Evolutionary conservation across 2,797 vertebrate genomes (phyloP).

Genomic region (Sebastes alutus): DNA sequence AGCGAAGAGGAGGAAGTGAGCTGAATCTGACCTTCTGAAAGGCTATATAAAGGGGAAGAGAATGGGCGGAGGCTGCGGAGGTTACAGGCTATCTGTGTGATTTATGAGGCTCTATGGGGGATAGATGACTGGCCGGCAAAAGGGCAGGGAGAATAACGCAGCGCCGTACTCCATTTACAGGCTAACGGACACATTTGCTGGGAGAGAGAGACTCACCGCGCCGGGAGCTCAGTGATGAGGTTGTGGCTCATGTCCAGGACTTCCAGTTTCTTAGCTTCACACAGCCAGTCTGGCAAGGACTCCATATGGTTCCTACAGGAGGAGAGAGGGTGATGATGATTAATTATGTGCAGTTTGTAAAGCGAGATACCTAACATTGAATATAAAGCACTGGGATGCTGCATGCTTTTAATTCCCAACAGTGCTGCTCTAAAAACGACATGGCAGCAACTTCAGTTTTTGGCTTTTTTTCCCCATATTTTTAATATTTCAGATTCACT

Average conservation of each 20-base stretch:
- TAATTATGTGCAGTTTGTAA: slow-evolving; percentile 29
- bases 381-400: neutral
- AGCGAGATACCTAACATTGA: neutral
- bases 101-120: slow-evolving; percentile 63
- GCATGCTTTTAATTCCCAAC: neutral
- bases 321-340: slow-evolving; percentile 39
- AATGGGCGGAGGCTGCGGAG: slow-evolving; percentile 40
- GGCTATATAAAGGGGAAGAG: slow-evolving; percentile 50
- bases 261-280: slow-evolving; percentile 93
- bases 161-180: slow-evolving; percentile 52
- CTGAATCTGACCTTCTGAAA: slow-evolving; percentile 59
- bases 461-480: neutral
- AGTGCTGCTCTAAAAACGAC: neutral
- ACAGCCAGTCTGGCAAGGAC: slow-evolving; percentile 92
- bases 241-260: slow-evolving; percentile 95
- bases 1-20: slow-evolving; percentile 29
- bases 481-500: neutral
- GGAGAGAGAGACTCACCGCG: slow-evolving; percentile 84
- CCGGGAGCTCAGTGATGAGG: slow-evolving; percentile 90
- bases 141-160: slow-evolving; percentile 53
- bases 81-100: slow-evolving; percentile 67
- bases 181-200: slow-evolving; percentile 17
- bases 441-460: neutral
- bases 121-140: slow-evolving; percentile 45
- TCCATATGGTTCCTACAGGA: slow-evolving; percentile 90